A percentile compares a stretch with the other conserved stretches of the same genome.
Evolutionary conservation across 64 coral and sea anemone genomes (phyloP).

Genomic region (Catalaphyllia jardinei): DNA sequence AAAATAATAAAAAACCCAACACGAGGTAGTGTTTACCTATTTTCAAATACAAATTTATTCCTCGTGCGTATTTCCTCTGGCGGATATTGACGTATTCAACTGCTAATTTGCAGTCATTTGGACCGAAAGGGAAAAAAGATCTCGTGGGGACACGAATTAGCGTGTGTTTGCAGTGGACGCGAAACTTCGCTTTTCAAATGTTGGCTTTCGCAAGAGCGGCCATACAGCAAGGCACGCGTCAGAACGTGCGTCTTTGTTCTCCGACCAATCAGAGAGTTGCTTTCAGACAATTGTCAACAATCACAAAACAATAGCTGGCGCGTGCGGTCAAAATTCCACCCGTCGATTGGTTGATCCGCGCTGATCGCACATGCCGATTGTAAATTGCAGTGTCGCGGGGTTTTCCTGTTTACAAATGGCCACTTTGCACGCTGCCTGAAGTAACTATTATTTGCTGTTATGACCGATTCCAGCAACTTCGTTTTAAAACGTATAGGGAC

Average conservation of each 20-base stretch:
- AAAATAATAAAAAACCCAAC: slow-evolving; percentile 11
- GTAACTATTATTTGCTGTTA: slow-evolving; percentile 45
- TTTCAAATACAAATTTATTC: slow-evolving; percentile 23
- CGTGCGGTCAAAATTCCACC: slow-evolving; percentile 76
- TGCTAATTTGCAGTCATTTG: slow-evolving; percentile 69
- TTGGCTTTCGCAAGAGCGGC: slow-evolving; percentile 44
- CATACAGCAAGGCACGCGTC: slow-evolving; percentile 75
- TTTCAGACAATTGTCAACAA: slow-evolving; percentile 74
- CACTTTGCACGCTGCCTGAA: slow-evolving; percentile 34
- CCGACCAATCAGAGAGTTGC: slow-evolving; percentile 71
- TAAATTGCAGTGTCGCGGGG: slow-evolving; percentile 53
- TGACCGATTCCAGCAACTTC: slow-evolving; percentile 69
- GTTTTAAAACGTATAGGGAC: slow-evolving; percentile 87
- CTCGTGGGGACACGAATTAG: slow-evolving; percentile 52
- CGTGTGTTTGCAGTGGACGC: slow-evolving; percentile 36
- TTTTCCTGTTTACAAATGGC: slow-evolving; percentile 70
- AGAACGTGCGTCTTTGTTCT: slow-evolving; percentile 81
- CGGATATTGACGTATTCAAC: slow-evolving; percentile 59
- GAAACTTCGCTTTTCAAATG: slow-evolving; percentile 39
- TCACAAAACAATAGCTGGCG: slow-evolving; percentile 81
- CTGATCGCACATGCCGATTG: slow-evolving; percentile 80
- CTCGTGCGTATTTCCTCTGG: slow-evolving; percentile 47
- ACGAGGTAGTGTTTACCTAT: slow-evolving; percentile 45
- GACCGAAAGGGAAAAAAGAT: slow-evolving; percentile 43
- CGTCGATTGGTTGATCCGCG: slow-evolving; percentile 72